Conservation (phyloP, 2,797 vertebrate genomes). For the Sphaeramia orbicularis region DNA sequence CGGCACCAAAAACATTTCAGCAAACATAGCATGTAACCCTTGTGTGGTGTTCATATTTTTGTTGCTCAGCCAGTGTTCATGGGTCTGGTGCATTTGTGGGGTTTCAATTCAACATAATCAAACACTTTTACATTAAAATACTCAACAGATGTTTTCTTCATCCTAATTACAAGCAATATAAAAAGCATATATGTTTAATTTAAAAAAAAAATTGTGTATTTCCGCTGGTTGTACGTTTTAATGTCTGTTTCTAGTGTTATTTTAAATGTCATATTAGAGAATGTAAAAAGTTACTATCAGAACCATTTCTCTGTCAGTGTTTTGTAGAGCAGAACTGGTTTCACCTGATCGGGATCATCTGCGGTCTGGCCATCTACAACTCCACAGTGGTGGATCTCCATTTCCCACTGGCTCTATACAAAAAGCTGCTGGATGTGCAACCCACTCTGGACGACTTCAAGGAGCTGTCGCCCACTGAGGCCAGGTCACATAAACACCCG, state of each 20-base stretch:
- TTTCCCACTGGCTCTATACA: conserved; percentile 96
- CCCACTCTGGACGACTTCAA: conserved; percentile 93
- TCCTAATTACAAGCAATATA: no score
- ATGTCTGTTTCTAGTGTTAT: neutral
- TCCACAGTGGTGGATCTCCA: conserved; percentile 97
- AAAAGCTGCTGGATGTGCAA: conserved; percentile 92
- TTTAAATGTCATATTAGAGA: neutral
- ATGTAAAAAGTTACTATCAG: no score
- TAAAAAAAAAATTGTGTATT: conserved; percentile 2
- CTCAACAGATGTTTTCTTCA: no score
- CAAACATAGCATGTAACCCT: no score
- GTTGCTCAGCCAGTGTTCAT: no score
- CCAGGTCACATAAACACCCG: conserved; percentile 90
- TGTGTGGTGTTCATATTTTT: no score
- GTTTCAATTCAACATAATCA: no score
- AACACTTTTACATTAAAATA: no score
- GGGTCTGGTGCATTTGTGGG: no score
- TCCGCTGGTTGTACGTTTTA: neutral
- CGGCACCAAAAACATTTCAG: neutral
- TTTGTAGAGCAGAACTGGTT: conserved; percentile 99
- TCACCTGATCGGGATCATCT: conserved; percentile 96
- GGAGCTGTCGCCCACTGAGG: conserved; percentile 95
- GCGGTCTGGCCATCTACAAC: conserved; percentile 98
- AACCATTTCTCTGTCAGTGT: conserved; percentile 83
- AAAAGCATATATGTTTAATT: no score